A percentile compares a stretch with the other conserved stretches of the same genome.
Evolutionary conservation across 2,888 invertebrate genomes (phyloP).

Genomic region (Cerceris rybyensis): DNA sequence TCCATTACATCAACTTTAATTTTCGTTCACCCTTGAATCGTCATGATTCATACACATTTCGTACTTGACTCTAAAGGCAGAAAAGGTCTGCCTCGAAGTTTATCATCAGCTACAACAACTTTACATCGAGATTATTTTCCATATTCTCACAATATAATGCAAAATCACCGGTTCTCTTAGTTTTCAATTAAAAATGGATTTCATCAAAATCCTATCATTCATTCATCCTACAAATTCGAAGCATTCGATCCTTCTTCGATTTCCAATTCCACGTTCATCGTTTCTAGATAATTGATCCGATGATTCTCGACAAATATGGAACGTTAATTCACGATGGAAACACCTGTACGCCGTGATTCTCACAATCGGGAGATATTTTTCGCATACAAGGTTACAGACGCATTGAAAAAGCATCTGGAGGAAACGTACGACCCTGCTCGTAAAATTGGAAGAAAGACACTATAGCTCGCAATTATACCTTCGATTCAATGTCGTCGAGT

Average conservation of each 20-base stretch:
- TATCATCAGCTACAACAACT: too few relatives aligned
- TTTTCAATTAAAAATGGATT: too few relatives aligned
- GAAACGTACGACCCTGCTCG: conserved; percentile 32
- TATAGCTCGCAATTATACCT: conserved; percentile 22
- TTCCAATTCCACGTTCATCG: not conserved
- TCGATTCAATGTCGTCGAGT: conserved; percentile 4
- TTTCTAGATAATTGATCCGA: conserved; percentile 3
- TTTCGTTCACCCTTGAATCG: conserved; percentile 26
- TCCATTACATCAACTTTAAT: conserved; percentile 24
- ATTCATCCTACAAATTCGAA: too few relatives aligned
- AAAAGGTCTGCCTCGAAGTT: conserved; percentile 4
- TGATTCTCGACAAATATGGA: conserved; percentile 11
- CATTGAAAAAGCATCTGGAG: conserved; percentile 16
- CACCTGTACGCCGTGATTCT: conserved; percentile 5
- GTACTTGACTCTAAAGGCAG: conserved; percentile 22
- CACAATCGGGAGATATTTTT: conserved; percentile 5
- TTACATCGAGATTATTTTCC: too few relatives aligned
- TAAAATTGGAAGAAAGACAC: conserved; percentile 27
- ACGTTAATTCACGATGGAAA: conserved; percentile 23
- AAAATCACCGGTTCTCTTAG: too few relatives aligned
- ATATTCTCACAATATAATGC: too few relatives aligned
- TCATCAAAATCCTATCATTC: too few relatives aligned
- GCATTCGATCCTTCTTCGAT: not conserved
- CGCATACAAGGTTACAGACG: conserved; percentile 22
- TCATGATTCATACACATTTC: conserved; percentile 18